These are phyloP conservation scores for Pseudoips prasinana DNA, from an alignment of 2,888 invertebrate genomes.

Conservation along the genomic window DNA sequence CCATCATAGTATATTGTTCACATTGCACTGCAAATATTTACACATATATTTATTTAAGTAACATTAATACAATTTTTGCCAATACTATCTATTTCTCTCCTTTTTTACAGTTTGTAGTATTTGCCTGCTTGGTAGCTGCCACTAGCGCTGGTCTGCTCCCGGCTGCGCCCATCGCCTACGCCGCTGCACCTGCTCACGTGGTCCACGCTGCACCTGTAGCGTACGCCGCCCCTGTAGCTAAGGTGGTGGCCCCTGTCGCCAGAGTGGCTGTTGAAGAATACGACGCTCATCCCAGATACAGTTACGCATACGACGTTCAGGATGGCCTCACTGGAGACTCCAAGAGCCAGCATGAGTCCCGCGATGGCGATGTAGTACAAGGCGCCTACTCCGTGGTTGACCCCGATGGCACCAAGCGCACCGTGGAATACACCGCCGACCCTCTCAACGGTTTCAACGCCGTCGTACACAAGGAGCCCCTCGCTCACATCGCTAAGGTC, in stretches of 20 bases:
- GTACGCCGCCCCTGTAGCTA: slow-evolving; percentile 46
- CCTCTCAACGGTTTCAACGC: slow-evolving; percentile 80
- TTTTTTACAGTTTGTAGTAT: slow-evolving; percentile 38
- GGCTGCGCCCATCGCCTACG: slow-evolving; percentile 14
- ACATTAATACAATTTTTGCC: too few relatives aligned
- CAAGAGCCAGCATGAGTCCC: slow-evolving; percentile 70
- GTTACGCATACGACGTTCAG: slow-evolving; percentile 81
- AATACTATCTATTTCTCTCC: slow-evolving; percentile 4
- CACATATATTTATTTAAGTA: too few relatives aligned
- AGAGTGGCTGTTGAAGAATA: slow-evolving; percentile 53
- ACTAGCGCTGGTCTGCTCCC: slow-evolving; percentile 24
- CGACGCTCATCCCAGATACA: slow-evolving; percentile 63
- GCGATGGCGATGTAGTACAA: slow-evolving; percentile 69
- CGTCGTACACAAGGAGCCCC: slow-evolving; percentile 72
- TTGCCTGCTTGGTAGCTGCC: slow-evolving; percentile 36
- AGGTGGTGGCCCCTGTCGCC: slow-evolving; percentile 46
- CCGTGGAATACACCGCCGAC: slow-evolving; percentile 77
- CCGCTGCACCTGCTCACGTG: too few relatives aligned
- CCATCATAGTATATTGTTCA: too few relatives aligned
- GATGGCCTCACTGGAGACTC: slow-evolving; percentile 77
- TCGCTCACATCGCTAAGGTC: slow-evolving; percentile 36
- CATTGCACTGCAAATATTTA: too few relatives aligned
- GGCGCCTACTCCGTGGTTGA: slow-evolving; percentile 81
- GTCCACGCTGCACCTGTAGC: slow-evolving; percentile 33
- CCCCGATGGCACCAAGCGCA: slow-evolving; percentile 80